Percentiles rank a stretch among this genome's conserved stretches.
These are phyloP conservation scores for Nymphalis io DNA, from an alignment of 1,140 invertebrate genomes.

Conservation along the genomic window DNA sequence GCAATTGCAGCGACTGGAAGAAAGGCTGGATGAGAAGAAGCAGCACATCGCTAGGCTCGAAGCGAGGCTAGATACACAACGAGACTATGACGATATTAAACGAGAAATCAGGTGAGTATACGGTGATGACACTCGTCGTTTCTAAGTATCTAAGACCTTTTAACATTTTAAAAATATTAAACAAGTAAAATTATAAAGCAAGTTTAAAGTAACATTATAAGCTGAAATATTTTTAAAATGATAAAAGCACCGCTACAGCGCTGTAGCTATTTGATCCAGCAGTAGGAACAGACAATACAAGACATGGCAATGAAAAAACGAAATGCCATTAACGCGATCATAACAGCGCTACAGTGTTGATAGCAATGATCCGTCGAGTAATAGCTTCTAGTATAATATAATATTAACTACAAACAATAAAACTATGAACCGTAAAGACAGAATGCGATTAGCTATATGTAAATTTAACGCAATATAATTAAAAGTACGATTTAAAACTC, in stretches of 20 bases:
- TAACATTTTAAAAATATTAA: no score
- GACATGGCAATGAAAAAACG: neutral
- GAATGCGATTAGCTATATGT: no score
- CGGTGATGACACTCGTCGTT: neutral
- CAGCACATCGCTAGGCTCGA: slow-evolving; percentile 92
- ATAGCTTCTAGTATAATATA: neutral
- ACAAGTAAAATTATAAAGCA: no score
- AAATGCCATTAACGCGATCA: neutral
- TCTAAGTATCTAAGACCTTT: no score
- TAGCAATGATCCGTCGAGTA: neutral
- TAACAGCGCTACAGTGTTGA: neutral
- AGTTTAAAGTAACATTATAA: no score
- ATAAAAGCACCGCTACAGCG: no score
- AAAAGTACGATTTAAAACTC: no score
- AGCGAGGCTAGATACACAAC: slow-evolving; percentile 90
- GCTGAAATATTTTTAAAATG: no score
- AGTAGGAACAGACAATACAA: neutral
- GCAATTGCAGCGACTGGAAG: slow-evolving; percentile 93
- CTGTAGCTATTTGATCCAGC: no score
- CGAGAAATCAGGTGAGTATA: slow-evolving; percentile 86
- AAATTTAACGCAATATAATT: no score
- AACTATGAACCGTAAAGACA: neutral
- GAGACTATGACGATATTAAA: slow-evolving; percentile 95
- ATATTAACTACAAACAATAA: neutral
- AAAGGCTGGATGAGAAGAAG: slow-evolving; percentile 92